These are phyloP conservation scores for Ammodytes marinus DNA, from an alignment of 2,113 vertebrate species.

Conservation along the genomic window DNA sequence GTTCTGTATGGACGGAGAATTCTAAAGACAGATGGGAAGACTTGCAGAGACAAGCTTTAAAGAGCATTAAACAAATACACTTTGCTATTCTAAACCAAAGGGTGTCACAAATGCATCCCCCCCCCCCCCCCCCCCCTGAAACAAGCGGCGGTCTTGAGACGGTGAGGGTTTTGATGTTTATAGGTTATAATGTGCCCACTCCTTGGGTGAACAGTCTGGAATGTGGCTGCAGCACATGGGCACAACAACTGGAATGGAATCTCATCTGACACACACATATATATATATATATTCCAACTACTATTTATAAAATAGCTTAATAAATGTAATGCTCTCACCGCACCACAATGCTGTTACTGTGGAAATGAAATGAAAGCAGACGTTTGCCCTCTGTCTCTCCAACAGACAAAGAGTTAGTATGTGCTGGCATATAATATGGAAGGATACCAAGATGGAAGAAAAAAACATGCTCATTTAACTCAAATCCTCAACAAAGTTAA, in stretches of 20 bases:
- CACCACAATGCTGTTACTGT: conserved; percentile 57
- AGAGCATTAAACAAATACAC: conserved; percentile 84
- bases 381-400: conserved; percentile 77
- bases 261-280: conserved; percentile 62
- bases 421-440: conserved; percentile 53
- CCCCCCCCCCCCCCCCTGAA: conserved; percentile 23
- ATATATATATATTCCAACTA: conserved; percentile 71
- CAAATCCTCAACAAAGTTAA: conserved; percentile 55
- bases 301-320: conserved; percentile 81
- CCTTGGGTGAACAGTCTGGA: conserved; percentile 65
- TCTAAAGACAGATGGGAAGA: conserved; percentile 77
- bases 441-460: conserved; percentile 48
- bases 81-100: conserved; percentile 77
- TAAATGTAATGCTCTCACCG: conserved; percentile 70
- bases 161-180: conserved; percentile 77
- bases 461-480: conserved; percentile 67
- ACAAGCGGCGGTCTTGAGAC: conserved; percentile 48
- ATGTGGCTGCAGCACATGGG: conserved; percentile 71
- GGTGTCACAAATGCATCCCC: conserved; percentile 70
- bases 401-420: conserved; percentile 58
- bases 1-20: conserved; percentile 68
- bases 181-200: conserved; percentile 79
- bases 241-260: conserved; percentile 71
- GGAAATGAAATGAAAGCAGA: conserved; percentile 75
- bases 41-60: conserved; percentile 83